phyloP scores from a whole-genome alignment of 2,113 vertebrate species.

The Psilopsiagon aurifrons region DNA sequence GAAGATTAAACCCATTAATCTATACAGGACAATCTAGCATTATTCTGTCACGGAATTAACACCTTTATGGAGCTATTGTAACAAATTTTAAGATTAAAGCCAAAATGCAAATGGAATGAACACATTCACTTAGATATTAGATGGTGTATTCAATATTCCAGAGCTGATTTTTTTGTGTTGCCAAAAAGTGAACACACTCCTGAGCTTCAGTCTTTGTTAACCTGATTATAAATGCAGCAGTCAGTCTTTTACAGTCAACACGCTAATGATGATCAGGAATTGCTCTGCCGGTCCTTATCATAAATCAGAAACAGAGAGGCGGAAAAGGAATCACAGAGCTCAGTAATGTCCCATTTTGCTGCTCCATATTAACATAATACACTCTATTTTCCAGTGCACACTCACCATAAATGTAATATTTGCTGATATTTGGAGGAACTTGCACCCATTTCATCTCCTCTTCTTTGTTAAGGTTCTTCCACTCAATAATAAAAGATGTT shows the following conservation, averaged over 20 bases:
- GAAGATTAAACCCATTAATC: not conserved
- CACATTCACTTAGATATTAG: not conserved
- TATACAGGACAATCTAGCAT: not conserved
- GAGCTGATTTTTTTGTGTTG: not conserved
- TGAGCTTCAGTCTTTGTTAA: not conserved
- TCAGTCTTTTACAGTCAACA: not conserved
- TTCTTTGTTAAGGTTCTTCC: slow-evolving; percentile 76
- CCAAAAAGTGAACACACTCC: not conserved
- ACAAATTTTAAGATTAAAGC: not conserved
- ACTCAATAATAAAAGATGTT: slow-evolving; percentile 85
- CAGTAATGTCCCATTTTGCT: not conserved
- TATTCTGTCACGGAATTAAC: not conserved
- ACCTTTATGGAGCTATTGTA: not conserved
- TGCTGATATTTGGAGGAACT: slow-evolving; percentile 73
- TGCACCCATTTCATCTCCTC: slow-evolving; percentile 80
- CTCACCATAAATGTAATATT: slow-evolving; percentile 80
- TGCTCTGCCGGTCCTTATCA: not conserved
- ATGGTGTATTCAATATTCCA: not conserved
- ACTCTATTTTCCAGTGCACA: not conserved
- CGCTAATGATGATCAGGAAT: not conserved
- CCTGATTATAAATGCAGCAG: not conserved
- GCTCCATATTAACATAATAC: fast-evolving
- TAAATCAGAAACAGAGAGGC: not conserved
- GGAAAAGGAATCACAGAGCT: not conserved
- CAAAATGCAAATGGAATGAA: not conserved